Evolutionary conservation across 2,888 invertebrate species (phyloP), one percentile per base, ranked within the genome.

Genomic region (Tachina fera): DNA sequence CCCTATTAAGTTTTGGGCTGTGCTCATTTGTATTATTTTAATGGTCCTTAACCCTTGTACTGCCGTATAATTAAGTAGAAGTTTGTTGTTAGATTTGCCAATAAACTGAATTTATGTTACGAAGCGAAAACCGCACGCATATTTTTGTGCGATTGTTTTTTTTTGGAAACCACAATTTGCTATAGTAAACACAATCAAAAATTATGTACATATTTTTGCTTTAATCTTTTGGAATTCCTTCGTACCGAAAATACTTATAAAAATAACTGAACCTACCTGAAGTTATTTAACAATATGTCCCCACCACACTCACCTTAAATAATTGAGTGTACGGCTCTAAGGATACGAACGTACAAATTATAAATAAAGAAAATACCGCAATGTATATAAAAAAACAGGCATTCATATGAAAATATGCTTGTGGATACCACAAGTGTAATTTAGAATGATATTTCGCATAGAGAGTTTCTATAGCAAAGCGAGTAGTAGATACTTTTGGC

Each of bases 271-370:
- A 63, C 61, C 80, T 67, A 80, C 67, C 71, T 80, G 80, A 84
- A 65, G 65, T 56, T 76, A 72, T 80, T 84, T 72, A 67, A 49
- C 60, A 84, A 71, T 65, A 65, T 49, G 19, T 41, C 51, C 61
- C 14, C 19, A 31, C 31, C 31, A 13, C 10, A 51, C 39, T 19
- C 41, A 61, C 41, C 61, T 61, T 53, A 2, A 22, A 58, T n/a
- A 49, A n/a, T 31, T 31, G 31, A 31, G 19, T 10, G 45, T 14
- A 16, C 16, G 45, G 31, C 39, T 65, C n/a, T 47, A 16, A 22
- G 19, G 67, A 41, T 16, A n/a, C 53, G 63, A 43, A n/a, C 39
- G 56, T 13, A 65, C 19, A 74, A 16, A 58, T 71, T 58, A 47
- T 1, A 39, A 31, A 45, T 13, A 56, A 58, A 67, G 39, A 10